Evolutionary conservation across 2,888 invertebrate genomes (phyloP).

Genomic region (Synanthedon tipuliformis): DNA sequence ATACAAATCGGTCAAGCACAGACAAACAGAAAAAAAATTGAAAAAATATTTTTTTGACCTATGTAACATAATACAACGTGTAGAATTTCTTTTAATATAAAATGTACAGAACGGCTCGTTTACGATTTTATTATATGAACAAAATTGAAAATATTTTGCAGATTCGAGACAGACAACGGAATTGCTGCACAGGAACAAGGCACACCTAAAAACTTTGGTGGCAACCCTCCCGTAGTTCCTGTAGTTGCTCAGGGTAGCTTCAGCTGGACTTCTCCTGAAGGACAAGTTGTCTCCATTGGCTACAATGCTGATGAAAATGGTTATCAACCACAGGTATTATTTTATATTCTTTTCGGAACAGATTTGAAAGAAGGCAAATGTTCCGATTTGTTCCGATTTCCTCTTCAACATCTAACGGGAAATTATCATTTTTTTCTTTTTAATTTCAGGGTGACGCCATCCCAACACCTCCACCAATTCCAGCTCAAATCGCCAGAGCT

Average conservation of each 20-base stretch:
- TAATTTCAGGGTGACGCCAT: slow-evolving; percentile 45
- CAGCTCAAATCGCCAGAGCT: slow-evolving; percentile 57
- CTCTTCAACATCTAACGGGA: too few relatives aligned
- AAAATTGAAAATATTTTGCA: neutral
- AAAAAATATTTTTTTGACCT: too few relatives aligned
- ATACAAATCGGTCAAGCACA: too few relatives aligned
- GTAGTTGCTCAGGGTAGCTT: slow-evolving; percentile 46
- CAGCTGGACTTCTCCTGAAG: slow-evolving; percentile 64
- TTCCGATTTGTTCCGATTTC: too few relatives aligned
- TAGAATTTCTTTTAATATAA: too few relatives aligned
- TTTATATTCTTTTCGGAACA: too few relatives aligned
- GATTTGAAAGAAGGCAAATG: too few relatives aligned
- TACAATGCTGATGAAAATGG: slow-evolving; percentile 67
- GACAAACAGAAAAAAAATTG: too few relatives aligned
- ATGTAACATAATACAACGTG: too few relatives aligned
- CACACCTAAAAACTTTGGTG: slow-evolving; percentile 40
- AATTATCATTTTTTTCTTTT: neutral
- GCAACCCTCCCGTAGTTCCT: slow-evolving; percentile 10
- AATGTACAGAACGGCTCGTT: too few relatives aligned
- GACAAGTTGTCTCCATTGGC: slow-evolving; percentile 53
- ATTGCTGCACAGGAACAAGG: slow-evolving; percentile 64
- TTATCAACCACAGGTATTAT: slow-evolving; percentile 48
- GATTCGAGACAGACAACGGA: slow-evolving; percentile 43
- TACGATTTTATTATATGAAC: neutral
- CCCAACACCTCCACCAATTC: slow-evolving; percentile 65